These are phyloP conservation scores for Leucophenga montana DNA, from an alignment of 2,888 invertebrate species.

Conservation along the genomic window DNA sequence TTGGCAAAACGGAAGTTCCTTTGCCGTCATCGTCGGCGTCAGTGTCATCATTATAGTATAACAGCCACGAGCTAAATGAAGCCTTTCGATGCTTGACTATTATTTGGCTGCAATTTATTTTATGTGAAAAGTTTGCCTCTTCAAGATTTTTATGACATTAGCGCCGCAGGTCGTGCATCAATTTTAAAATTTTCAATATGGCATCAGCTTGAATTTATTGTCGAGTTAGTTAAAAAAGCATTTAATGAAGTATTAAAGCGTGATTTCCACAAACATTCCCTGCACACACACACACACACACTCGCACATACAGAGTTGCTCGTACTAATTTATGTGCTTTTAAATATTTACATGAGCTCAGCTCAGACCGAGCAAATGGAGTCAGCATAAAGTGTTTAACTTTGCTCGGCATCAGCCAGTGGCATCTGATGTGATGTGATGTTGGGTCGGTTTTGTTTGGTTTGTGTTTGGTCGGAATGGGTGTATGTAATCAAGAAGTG, in stretches of 20 bases:
- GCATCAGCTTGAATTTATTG: conserved; percentile 65
- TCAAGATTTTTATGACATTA: conserved; percentile 58
- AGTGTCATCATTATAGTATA: conserved; percentile 27
- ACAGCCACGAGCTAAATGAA: conserved; percentile 37
- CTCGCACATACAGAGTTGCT: conserved; percentile 26
- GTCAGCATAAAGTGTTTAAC: conserved; percentile 17
- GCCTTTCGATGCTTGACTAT: conserved; percentile 42
- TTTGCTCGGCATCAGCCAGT: conserved; percentile 20
- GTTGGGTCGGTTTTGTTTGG: conserved; percentile 34
- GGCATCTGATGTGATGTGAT: background rate
- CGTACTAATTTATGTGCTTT: conserved; percentile 59
- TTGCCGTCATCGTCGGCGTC: conserved; percentile 32
- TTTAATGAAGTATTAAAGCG: conserved; percentile 65
- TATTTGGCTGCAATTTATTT: conserved; percentile 66
- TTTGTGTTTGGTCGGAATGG: conserved; percentile 30
- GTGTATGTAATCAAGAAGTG: background rate
- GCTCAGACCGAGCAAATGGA: conserved; percentile 1
- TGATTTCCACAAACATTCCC: conserved; percentile 39
- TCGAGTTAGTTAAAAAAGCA: conserved; percentile 39
- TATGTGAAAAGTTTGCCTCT: conserved; percentile 62
- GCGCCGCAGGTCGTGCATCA: conserved; percentile 51
- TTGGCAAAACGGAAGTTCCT: conserved; percentile 17
- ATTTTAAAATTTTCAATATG: conserved; percentile 36
- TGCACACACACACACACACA: conserved; percentile 25
- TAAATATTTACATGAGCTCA: conserved; percentile 53